Base-by-base conservation (phyloP, 2,888 invertebrate genomes). In the Drosophila suboccidentalis region DNA sequence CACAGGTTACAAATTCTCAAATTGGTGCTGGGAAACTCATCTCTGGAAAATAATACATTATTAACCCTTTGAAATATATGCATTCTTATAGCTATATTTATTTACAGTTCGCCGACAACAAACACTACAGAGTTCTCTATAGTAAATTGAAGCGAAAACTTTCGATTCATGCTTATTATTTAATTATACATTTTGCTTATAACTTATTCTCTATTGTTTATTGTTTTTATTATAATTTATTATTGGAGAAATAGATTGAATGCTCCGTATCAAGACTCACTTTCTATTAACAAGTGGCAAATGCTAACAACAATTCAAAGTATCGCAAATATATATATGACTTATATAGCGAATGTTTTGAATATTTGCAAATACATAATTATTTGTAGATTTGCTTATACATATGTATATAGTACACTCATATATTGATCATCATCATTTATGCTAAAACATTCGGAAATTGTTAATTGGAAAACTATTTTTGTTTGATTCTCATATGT, bases 301-400 rank as follows among this genome's bases (percentile, higher is more conserved):
- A 77, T 80, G 70, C 82, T 82, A 87, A 84, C 82, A 82, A 82
- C 82, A 87, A 87, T 72, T 78, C 55, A 70, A 64, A 81, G 39
- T 65, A 74, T 64, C 55, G 55, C 62, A 67, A 55, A 66, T n/a
- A 47, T 39, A n/a, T 19, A 39, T 29, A 19, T n/a, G 3, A n/a
- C n/a, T n/a, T 19, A 22, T n/a, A 51, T 36, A 11, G 38, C 46
- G 55, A 32, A 41, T 47, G 15, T 46, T 50, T 39, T 41, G 13
- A 39, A 44, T 68, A 46, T 57, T 44, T 39, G 57, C 60, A 50
- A 61, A 66, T 46, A 47, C 32, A 13, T 54, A 39, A 6, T 15
- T 3, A 29, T 62, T 67, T 60, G 63, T 60, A 39, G 43, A 51
- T 65, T 65, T 54, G 67, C 73, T 41, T 41, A 19, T n/a, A n/a